Evolutionary conservation across 2,113 vertebrate genomes (phyloP).

Genomic region (Piaya cayana): DNA sequence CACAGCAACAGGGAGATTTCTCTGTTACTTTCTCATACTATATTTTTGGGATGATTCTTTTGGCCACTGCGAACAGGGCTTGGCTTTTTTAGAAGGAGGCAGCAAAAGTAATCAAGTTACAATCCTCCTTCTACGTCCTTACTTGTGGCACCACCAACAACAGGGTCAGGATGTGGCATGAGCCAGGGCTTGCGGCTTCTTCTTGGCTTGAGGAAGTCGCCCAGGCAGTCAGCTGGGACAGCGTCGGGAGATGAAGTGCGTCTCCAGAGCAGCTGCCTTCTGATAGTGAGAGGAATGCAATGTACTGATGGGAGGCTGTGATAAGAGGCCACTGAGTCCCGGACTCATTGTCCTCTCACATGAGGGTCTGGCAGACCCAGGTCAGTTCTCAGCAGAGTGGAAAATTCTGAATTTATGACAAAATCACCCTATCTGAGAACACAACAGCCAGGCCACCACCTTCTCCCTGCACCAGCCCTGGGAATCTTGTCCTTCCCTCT

Average conservation of each 20-base stretch:
- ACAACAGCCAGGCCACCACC: slow-evolving; percentile 3
- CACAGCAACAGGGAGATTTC: background rate
- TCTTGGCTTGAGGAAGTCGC: background rate
- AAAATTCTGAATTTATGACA: slow-evolving; percentile 43
- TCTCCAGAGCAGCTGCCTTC: slow-evolving; percentile 58
- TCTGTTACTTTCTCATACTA: background rate
- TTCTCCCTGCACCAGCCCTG: background rate
- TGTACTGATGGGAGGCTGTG: slow-evolving; percentile 62
- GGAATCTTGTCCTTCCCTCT: background rate
- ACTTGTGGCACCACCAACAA: background rate
- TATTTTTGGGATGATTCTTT: background rate
- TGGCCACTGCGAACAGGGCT: background rate
- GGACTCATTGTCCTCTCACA: slow-evolving; percentile 43
- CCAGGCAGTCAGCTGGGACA: background rate
- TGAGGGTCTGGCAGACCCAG: slow-evolving; percentile 44
- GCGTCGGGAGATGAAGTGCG: background rate
- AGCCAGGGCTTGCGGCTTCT: background rate
- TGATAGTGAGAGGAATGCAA: slow-evolving; percentile 46
- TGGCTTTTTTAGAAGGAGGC: background rate
- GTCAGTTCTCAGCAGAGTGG: slow-evolving; percentile 38
- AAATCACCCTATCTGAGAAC: background rate
- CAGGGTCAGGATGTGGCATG: background rate
- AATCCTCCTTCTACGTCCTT: background rate
- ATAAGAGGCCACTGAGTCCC: slow-evolving; percentile 56
- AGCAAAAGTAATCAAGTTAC: background rate